Evolutionary conservation across 2,888 invertebrate genomes (phyloP).

Genomic region (Asteroscopus sphinx): DNA sequence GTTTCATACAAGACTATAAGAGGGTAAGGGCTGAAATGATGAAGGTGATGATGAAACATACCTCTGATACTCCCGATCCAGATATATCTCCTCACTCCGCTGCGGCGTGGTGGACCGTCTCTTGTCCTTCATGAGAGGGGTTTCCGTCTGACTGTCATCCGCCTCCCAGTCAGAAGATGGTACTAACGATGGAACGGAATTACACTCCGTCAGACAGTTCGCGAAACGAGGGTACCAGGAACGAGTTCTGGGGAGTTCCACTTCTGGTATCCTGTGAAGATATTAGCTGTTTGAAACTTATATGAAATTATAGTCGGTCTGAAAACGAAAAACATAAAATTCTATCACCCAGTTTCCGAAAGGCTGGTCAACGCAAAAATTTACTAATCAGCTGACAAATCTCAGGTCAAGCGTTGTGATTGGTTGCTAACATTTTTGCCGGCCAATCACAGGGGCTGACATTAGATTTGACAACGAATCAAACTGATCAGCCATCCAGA

Average conservation of each 20-base stretch:
- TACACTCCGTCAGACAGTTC: conserved; percentile 61
- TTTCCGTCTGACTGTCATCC: conserved; percentile 67
- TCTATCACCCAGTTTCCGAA: no score
- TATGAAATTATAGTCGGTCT: no score
- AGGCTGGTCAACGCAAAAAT: no score
- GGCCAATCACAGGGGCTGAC: no score
- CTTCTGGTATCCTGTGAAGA: conserved; percentile 69
- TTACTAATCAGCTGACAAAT: no score
- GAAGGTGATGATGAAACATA: conserved; percentile 36
- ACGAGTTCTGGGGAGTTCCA: conserved; percentile 61
- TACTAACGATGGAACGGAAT: conserved; percentile 50
- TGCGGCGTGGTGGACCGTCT: conserved; percentile 61
- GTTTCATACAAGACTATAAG: no score
- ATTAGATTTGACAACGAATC: no score
- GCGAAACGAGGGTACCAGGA: conserved; percentile 77
- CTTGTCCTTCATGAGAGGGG: conserved; percentile 28
- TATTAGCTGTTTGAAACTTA: background rate
- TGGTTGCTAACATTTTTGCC: no score
- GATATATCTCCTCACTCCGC: conserved; percentile 67
- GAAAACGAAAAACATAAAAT: no score
- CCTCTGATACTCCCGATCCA: conserved; percentile 83
- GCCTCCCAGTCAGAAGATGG: conserved; percentile 79
- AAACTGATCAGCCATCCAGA: no score
- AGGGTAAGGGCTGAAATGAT: no score
- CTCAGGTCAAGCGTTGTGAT: no score